These are phyloP conservation scores for Huso huso DNA, from an alignment of 2,797 vertebrate species.

Conservation along the genomic window DNA sequence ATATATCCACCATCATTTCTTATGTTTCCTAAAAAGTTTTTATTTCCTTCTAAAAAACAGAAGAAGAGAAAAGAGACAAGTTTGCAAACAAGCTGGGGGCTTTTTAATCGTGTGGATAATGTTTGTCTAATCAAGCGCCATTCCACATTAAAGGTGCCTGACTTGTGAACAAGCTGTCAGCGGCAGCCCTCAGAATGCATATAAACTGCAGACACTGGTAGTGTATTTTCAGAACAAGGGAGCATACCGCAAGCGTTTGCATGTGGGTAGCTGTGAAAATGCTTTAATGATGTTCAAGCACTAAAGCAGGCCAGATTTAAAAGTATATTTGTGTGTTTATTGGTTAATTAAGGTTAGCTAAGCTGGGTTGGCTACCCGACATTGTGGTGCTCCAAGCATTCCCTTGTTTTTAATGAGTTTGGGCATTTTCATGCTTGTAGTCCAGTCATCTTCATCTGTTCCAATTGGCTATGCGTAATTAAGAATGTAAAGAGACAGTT, in stretches of 20 bases:
- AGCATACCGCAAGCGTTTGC: neutral
- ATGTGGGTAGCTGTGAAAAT: constrained; percentile 7
- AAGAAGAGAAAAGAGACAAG: too few species aligned
- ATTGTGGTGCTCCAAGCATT: neutral
- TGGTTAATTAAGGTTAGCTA: constrained; percentile 50
- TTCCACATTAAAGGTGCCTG: too few species aligned
- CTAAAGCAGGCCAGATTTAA: constrained; percentile 1
- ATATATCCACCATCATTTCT: too few species aligned
- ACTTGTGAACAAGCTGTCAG: too few species aligned
- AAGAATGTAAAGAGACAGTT: constrained; percentile 41
- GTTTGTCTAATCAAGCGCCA: too few species aligned
- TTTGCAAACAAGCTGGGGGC: too few species aligned
- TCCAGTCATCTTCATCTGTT: constrained; percentile 28
- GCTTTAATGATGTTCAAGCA: constrained; percentile 12
- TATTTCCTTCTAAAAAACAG: too few species aligned
- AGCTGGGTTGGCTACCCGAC: neutral
- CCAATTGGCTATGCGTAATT: constrained; percentile 53
- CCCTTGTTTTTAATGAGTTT: constrained; percentile 36
- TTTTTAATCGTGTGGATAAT: too few species aligned
- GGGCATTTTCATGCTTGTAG: constrained; percentile 36
- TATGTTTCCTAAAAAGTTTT: too few species aligned
- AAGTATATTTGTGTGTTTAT: constrained; percentile 42
- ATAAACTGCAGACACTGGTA: too few species aligned
- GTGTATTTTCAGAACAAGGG: neutral
- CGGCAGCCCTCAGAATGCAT: too few species aligned